Percentiles rank a stretch among this genome's conserved stretches.
Conservation (phyloP, 2,888 invertebrate species). For the Dinocampus coccinellae region DNA sequence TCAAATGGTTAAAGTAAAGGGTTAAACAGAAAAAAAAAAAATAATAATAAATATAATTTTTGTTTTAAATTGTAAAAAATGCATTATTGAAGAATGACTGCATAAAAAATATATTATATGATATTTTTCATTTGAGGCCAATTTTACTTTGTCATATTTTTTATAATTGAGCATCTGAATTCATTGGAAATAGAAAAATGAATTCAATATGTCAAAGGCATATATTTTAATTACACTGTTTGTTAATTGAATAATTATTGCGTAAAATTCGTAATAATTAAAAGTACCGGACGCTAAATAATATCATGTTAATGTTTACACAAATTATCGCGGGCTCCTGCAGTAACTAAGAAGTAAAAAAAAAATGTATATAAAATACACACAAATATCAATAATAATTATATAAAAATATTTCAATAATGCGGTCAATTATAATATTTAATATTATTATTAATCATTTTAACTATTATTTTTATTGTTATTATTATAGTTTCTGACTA, state of each 20-base stretch:
- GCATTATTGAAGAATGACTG: background rate
- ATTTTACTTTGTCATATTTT: background rate
- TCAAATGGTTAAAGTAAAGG: background rate
- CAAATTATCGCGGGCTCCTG: conserved; percentile 42
- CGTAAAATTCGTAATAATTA: background rate
- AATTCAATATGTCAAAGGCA: background rate
- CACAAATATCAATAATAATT: conserved; percentile 6
- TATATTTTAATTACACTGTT: too few species aligned
- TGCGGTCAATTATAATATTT: conserved; percentile 28
- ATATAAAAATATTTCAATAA: conserved; percentile 14
- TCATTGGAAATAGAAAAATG: background rate
- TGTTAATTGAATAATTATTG: background rate
- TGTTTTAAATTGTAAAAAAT: background rate
- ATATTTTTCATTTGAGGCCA: background rate
- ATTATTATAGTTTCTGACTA: conserved; percentile 63
- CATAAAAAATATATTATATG: background rate
- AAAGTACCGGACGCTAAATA: conserved; percentile 35
- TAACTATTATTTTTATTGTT: too few species aligned
- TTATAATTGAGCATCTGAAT: background rate
- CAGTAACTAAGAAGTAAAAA: conserved; percentile 48
- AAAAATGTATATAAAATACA: conserved; percentile 28
- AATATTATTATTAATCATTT: background rate
- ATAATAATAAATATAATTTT: background rate
- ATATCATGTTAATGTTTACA: conserved; percentile 51
- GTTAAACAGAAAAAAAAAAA: too few species aligned